These are phyloP conservation scores for Margaritifera margaritifera DNA, from an alignment of 2,888 invertebrate genomes.

Conservation along the genomic window DNA sequence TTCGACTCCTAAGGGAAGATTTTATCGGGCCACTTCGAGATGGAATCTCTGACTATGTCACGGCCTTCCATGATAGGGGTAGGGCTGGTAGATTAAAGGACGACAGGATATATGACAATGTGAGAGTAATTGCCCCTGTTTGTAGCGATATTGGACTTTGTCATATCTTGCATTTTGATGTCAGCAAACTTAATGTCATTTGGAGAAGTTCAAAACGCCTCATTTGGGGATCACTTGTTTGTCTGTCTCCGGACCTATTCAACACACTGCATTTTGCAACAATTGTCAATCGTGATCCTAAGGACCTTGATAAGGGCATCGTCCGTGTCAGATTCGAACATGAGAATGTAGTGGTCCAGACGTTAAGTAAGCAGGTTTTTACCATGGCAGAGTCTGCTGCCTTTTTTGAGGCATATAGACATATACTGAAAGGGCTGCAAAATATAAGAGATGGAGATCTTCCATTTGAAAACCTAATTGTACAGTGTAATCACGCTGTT, in stretches of 20 bases:
- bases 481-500: slow-evolving; percentile 42
- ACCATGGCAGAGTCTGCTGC: slow-evolving; percentile 85
- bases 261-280: slow-evolving; percentile 81
- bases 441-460: slow-evolving; percentile 72
- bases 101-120: slow-evolving; percentile 37
- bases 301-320: slow-evolving; percentile 48
- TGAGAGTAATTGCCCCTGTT: slow-evolving; percentile 22
- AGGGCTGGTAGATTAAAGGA: slow-evolving; percentile 23
- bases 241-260: slow-evolving; percentile 83
- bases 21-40: slow-evolving; percentile 83
- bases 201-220: slow-evolving; percentile 78
- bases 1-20: slow-evolving; percentile 86
- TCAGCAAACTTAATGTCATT: slow-evolving; percentile 39
- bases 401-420: slow-evolving; percentile 87
- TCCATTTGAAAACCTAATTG: slow-evolving; percentile 55
- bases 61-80: slow-evolving; percentile 19
- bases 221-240: slow-evolving; percentile 82
- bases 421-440: slow-evolving; percentile 82
- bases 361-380: slow-evolving; percentile 29
- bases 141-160: slow-evolving; percentile 30
- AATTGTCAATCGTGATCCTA: slow-evolving; percentile 66
- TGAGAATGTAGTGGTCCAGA: slow-evolving; percentile 17
- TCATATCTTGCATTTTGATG: slow-evolving; percentile 33
- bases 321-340: slow-evolving; percentile 53
- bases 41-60: slow-evolving; percentile 78